Evolutionary conservation across 2,797 vertebrate genomes (phyloP), one percentile per base, ranked within the genome.

Genomic region (Pangasius sanitwongsei): DNA sequence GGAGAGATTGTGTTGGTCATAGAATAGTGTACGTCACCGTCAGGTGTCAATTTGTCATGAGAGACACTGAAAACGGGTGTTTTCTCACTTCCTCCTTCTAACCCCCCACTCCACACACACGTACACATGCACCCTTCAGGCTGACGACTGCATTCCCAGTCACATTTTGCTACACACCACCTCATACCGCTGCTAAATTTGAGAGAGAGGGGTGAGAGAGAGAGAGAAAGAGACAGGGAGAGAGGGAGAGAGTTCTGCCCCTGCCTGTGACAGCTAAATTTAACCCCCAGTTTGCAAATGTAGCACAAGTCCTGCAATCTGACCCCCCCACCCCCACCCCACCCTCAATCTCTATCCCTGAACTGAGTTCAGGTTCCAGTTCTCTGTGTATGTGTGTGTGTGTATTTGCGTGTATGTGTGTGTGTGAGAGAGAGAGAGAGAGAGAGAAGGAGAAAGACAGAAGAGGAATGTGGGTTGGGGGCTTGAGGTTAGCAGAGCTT

Each of bases 231-330:
- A 74, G 77, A 28, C 34, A 31, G 55, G 69, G 55, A 57, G 85
- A 89, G 88, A 86, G 78, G 80, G 78, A 65, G 72, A 67, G 88
- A 61, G 90, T 90, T 87, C 65, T 91, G 90, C 86, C 90, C 75
- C 91, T 91, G 89, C 93, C 87, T 88, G 93, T 94, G 91, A 90
- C 90, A 92, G 94, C 96, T 96, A 97, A 96, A 96, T 96, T 96
- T 96, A 97, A 95, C 95, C 95, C 95, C 93, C 94, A 95, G 91
- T 96, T 96, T 97, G 96, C 96, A 96, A 96, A 96, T 97, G 96
- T 96, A 97, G 96, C 96, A 96, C 96, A 96, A 97, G 96, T 96
- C 94, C 94, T 96, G 96, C 95, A 97, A 97, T 96, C 94, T 84
- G 96, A 96, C 95, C 94, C 88, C 91, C 92, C 23, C 89, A 50